Evolutionary conservation across 2,797 vertebrate species (phyloP), one percentile per base, ranked within the genome.

Genomic region (Darevskia nairensis): DNA sequence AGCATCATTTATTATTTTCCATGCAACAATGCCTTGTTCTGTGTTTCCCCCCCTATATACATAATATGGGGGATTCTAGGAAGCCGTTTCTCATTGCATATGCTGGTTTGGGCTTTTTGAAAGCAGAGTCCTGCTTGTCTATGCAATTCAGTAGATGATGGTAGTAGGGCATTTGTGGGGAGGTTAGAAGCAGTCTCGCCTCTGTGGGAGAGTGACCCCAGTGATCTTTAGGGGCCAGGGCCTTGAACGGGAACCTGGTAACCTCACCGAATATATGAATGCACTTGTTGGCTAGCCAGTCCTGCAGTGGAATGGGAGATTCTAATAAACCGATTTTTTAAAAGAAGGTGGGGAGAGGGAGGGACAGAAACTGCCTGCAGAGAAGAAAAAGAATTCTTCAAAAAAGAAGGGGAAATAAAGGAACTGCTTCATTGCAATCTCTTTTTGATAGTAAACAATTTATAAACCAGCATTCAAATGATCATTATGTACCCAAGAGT

Each of bases 341-440:
- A 11, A 68, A 50, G 35, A 39, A 2, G n/a, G 29, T 69, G 27
- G 68, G 27, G 66, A 25, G 66, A 6, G 68, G 68, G 68, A 8
- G 50, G 13, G 21, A 76, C 2, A 86, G 91, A 84, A 29, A 39
- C 0, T 17, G 27, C 85, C 79, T 90, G 74, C 86, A 2, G 29
- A 90, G 4, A 83, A 84, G n/a, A 55, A 79, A 15, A 77, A 29
- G 61, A 71, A 29, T 3, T 0, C 79, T 88, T 88, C 25, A 50
- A 25, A 32, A 69, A 82, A 75, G 35, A 27, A 80, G 86, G 81
- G 2, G 0, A 87, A 93, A 80, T 80, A 0, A 89, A 89, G 17
- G 50, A 0, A 46, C 10, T 81, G 13, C 86, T 92, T 86, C 29
- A 75, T 89, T 87, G 55, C 0, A 4, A 44, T 80, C 55, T 2